Evolutionary conservation across 2,113 vertebrate genomes (phyloP), one percentile per base, ranked within the genome.

Genomic region (Tyrannus savana): DNA sequence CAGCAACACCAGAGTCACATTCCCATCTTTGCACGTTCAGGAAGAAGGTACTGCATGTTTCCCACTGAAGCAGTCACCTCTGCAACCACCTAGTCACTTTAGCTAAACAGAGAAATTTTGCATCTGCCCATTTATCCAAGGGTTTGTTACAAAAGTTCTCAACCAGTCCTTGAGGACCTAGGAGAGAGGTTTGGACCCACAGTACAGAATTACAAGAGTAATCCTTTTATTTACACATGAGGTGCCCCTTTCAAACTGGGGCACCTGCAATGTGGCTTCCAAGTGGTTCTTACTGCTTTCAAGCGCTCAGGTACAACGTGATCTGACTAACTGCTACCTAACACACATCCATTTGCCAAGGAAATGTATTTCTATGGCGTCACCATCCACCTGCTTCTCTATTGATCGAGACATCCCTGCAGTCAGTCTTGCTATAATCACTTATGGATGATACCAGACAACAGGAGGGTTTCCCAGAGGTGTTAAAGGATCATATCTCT

Each of bases 261-360:
- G 8, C 24, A 58, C 9, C 7, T 0, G 0, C 2, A 79, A 58
- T 18, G 24, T 22, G 52, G 11, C 31, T 67, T 62, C 53, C 19
- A 44, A 2, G 2, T 0, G 3, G 15, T 17, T 78, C 46, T 58
- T 75, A 21, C 0, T 39, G 24, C 18, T 53, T 82, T 41, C 22
- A 18, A 58, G 31, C 3, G 27, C 37, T 62, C 19, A 14, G 21
- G n/a, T 71, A 74, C 23, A 84, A 64, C 3, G 1, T 12, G 12
- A 74, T 58, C 69, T 58, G 21, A 50, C 21, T 59, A 58, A 62
- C 1, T 3, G 7, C 14, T 53, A 37, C 12, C 23, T 58, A 50
- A 52, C 7, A 33, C 13, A 31, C 21, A 47, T 17, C 19, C 49
- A 68, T n/a, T n/a, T 75, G 58, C 25, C 62, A 79, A 88, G 52